phyloP scores from a whole-genome alignment of 2,888 invertebrate species.

The Mechanitis messenoides region DNA sequence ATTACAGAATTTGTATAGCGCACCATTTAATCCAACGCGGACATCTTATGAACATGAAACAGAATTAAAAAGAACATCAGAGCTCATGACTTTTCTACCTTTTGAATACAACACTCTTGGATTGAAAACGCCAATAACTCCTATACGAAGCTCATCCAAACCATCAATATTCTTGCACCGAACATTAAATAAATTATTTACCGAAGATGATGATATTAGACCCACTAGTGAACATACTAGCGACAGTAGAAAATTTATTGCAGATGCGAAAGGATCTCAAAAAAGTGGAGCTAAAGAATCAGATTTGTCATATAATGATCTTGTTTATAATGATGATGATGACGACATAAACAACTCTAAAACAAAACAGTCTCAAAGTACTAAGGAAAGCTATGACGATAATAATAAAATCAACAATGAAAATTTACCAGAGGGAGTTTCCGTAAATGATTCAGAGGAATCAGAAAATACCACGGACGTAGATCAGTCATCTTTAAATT shows the following conservation, averaged over 20 bases:
- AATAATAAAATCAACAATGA: background rate
- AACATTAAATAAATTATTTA: slow-evolving; percentile 7
- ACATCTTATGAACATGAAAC: slow-evolving; percentile 35
- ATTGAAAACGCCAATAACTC: slow-evolving; percentile 2
- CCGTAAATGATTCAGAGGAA: slow-evolving; percentile 18
- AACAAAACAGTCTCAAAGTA: slow-evolving; percentile 13
- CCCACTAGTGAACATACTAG: background rate
- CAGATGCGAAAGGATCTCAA: slow-evolving; percentile 23
- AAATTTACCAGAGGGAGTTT: background rate
- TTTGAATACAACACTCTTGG: slow-evolving; percentile 24
- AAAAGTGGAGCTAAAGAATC: slow-evolving; percentile 35
- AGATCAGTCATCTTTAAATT: slow-evolving; percentile 14
- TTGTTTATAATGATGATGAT: slow-evolving; percentile 52
- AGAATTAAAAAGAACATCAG: slow-evolving; percentile 41
- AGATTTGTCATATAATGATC: slow-evolving; percentile 45
- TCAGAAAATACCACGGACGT: slow-evolving; percentile 23
- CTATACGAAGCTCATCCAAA: slow-evolving; percentile 5
- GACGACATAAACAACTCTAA: slow-evolving; percentile 15
- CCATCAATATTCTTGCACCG: slow-evolving; percentile 7
- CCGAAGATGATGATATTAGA: slow-evolving; percentile 7
- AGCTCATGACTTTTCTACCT: slow-evolving; percentile 31
- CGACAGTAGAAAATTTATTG: slow-evolving; percentile 25
- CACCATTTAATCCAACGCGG: slow-evolving; percentile 35
- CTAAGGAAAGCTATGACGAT: slow-evolving; percentile 16
- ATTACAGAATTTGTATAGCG: slow-evolving; percentile 29